phyloP scores from a whole-genome alignment of 2,888 invertebrate genomes.

The Bhutanitis thaidina region DNA sequence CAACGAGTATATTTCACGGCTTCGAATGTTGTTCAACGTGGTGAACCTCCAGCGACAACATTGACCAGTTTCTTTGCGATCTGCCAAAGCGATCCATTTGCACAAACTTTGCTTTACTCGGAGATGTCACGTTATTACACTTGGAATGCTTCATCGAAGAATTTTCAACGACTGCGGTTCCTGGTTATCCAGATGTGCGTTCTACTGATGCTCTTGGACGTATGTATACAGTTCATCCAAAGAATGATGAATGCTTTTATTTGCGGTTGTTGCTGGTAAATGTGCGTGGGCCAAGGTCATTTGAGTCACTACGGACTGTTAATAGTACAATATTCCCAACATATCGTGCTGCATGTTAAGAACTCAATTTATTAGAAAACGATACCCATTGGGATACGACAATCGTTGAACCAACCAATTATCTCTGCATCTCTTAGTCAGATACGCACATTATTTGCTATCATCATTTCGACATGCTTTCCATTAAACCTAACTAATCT shows the following conservation, averaged over 20 bases:
- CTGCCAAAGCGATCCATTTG: conserved; percentile 22
- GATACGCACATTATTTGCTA: too few relatives aligned
- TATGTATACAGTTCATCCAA: too few relatives aligned
- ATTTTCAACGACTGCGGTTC: conserved; percentile 1
- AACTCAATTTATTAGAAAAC: not conserved
- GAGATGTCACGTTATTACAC: conserved; percentile 1
- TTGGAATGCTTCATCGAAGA: too few relatives aligned
- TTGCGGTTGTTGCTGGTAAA: conserved; percentile 13
- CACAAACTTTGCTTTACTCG: conserved; percentile 23
- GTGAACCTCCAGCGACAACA: conserved; percentile 28
- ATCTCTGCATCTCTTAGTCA: too few relatives aligned
- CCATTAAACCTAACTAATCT: too few relatives aligned
- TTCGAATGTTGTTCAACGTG: conserved; percentile 25
- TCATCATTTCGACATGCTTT: too few relatives aligned
- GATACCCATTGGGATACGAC: not conserved
- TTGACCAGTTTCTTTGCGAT: conserved; percentile 23
- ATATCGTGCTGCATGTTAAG: not conserved
- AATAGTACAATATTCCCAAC: conserved; percentile 18
- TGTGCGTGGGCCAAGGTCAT: conserved; percentile 30
- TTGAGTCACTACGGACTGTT: conserved; percentile 28
- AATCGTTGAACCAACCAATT: too few relatives aligned
- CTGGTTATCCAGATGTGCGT: conserved; percentile 10
- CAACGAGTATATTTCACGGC: conserved; percentile 27
- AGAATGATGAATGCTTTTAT: too few relatives aligned
- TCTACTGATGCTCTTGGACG: not conserved